These are phyloP conservation scores for Xylocampa areola DNA, from an alignment of 2,888 invertebrate species.

Conservation along the genomic window DNA sequence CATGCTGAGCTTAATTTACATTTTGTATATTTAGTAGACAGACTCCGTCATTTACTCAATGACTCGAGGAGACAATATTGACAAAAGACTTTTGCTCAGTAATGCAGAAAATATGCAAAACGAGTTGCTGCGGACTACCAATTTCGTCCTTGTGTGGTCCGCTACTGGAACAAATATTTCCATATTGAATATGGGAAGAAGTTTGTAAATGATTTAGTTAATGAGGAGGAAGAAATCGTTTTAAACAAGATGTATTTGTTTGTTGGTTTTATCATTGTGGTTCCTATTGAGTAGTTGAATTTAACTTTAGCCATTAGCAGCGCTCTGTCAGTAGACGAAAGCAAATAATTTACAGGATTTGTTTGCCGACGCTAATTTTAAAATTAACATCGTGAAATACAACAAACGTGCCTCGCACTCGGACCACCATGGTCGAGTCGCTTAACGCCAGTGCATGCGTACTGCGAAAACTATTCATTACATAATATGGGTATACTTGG, in stretches of 20 bases:
- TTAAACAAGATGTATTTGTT: constrained; percentile 24
- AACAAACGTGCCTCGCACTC: constrained; percentile 82
- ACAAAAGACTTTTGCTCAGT: constrained; percentile 82
- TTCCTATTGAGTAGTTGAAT: constrained; percentile 31
- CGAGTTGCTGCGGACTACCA: constrained; percentile 71
- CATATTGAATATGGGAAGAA: constrained; percentile 66
- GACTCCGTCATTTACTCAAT: constrained; percentile 76
- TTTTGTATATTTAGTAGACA: constrained; percentile 72
- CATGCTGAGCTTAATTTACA: constrained; percentile 67
- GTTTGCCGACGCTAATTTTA: constrained; percentile 87
- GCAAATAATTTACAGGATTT: constrained; percentile 80
- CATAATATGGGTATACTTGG: constrained; percentile 42
- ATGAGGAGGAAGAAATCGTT: constrained; percentile 59
- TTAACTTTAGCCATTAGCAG: constrained; percentile 65
- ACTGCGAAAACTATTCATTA: constrained; percentile 62
- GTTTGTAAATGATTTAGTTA: constrained; percentile 55
- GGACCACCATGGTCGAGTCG: constrained; percentile 82
- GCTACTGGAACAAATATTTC: constrained; percentile 69
- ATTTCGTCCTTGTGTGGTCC: constrained; percentile 81
- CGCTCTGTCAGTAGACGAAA: constrained; percentile 70
- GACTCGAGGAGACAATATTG: constrained; percentile 83
- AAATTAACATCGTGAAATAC: constrained; percentile 86
- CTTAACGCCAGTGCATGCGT: constrained; percentile 60
- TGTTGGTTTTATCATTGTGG: constrained; percentile 14
- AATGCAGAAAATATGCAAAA: constrained; percentile 87